These are phyloP conservation scores for Aphelenchoides avenae DNA, from an alignment of 1,140 invertebrate species.

Conservation along the genomic window DNA sequence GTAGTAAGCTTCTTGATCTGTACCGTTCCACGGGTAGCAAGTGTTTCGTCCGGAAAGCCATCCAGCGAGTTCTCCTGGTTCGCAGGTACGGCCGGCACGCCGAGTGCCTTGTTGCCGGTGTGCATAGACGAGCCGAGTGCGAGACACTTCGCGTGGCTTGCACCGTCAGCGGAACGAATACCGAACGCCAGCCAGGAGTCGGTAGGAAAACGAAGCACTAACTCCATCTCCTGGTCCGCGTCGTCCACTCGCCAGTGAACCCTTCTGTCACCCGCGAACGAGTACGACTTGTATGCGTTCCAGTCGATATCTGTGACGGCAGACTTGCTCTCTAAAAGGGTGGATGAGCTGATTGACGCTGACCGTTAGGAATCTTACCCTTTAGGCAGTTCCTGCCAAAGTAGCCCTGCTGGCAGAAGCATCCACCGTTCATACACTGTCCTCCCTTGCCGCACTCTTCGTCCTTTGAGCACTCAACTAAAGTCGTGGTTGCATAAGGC, in stretches of 20 bases:
- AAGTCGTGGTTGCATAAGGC: too few species aligned
- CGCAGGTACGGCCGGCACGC: neutral
- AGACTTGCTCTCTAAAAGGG: neutral
- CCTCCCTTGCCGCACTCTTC: constrained; percentile 24
- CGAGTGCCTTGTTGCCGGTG: neutral
- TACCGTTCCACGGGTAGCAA: too few species aligned
- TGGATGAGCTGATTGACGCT: neutral
- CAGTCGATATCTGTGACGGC: constrained; percentile 12
- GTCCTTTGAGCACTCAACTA: constrained; percentile 29
- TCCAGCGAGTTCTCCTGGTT: constrained; percentile 4
- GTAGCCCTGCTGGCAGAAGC: constrained; percentile 17
- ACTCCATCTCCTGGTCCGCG: constrained; percentile 12
- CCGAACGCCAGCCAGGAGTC: constrained; percentile 18
- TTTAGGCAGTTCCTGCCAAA: constrained; percentile 32
- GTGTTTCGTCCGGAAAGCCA: constrained; percentile 7
- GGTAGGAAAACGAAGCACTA: constrained; percentile 15
- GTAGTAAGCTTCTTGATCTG: too few species aligned
- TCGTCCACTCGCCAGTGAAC: constrained; percentile 14
- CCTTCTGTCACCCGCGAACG: constrained; percentile 9
- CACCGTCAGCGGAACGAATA: constrained; percentile 9
- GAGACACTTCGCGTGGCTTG: constrained; percentile 5
- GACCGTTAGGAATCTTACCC: constrained; percentile 13
- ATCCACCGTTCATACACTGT: constrained; percentile 3
- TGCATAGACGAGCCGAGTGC: neutral
- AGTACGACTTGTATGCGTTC: constrained; percentile 3